A percentile compares a stretch with the other conserved stretches of the same genome.
Evolutionary conservation across 2,113 vertebrate species (phyloP).

Genomic region (Campylomormyrus numenius): DNA sequence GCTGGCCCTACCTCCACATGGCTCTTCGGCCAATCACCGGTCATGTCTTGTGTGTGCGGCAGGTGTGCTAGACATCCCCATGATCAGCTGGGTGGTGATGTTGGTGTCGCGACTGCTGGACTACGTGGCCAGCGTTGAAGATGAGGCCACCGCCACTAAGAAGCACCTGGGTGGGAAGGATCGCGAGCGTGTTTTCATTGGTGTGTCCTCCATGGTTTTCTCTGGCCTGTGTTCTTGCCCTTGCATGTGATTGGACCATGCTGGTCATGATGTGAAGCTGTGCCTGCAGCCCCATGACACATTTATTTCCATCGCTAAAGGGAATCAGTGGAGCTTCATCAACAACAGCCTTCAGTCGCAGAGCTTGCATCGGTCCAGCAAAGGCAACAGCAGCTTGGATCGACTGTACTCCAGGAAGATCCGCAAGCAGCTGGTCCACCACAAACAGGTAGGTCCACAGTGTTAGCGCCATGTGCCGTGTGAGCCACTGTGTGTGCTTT

Average conservation of each 20-base stretch:
- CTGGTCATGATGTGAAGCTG: neutral
- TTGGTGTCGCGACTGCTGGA: slow-evolving; percentile 89
- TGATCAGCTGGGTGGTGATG: slow-evolving; percentile 99
- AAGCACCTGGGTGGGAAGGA: slow-evolving; percentile 91
- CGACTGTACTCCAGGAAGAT: slow-evolving; percentile 95
- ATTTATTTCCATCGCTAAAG: slow-evolving; percentile 42
- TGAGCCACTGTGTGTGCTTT: neutral
- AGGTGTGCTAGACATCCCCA: slow-evolving; percentile 95
- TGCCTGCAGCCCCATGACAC: neutral
- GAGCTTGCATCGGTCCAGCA: slow-evolving; percentile 76
- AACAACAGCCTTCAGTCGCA: slow-evolving; percentile 96
- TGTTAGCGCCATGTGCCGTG: neutral
- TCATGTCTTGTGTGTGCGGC: slow-evolving; percentile 17
- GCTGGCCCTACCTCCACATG: neutral
- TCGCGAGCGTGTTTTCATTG: slow-evolving; percentile 78
- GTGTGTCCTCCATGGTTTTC: slow-evolving; percentile 44
- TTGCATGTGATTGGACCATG: neutral
- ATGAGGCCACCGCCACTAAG: slow-evolving; percentile 84
- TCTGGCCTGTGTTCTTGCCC: neutral
- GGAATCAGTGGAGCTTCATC: slow-evolving; percentile 99
- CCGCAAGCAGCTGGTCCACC: slow-evolving; percentile 94
- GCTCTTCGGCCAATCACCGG: neutral
- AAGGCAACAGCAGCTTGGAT: slow-evolving; percentile 92
- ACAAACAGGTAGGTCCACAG: slow-evolving; percentile 86
- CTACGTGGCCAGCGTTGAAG: slow-evolving; percentile 93